Base-by-base conservation (phyloP, 1,140 invertebrate species). In the Zaprionus nigranus region DNA sequence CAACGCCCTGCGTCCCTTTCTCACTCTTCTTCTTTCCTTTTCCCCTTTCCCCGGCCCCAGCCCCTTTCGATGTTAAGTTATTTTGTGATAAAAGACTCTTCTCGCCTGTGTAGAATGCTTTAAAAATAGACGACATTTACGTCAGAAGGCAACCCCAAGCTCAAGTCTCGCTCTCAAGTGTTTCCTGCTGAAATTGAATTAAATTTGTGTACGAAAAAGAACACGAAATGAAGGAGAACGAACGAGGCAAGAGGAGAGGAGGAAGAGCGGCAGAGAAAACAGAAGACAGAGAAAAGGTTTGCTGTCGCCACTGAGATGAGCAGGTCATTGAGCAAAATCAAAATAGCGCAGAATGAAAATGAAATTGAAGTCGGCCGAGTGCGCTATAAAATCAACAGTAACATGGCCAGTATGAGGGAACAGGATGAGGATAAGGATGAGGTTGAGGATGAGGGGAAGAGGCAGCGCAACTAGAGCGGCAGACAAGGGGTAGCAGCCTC, bases 261-360 rank as follows among this genome's bases (percentile, higher is more conserved):
- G 34, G 15, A 1, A 3, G 9, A 20, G 24, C 3, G n/a, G 9
- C 15, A 63, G 24, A 49, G 22, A 51, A 34, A 1, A 46, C 6
- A 3, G 30, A 51, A 34, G 2, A 46, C 6, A 3, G 30, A 38
- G 22, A 61, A 68, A 74, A 58, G 72, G 38, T 61, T 63, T 49
- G 73, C 62, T 59, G 60, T 63, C 59, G 43, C 38, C 67, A 65
- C 24, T 71, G 73, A 56, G 67, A 71, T 70, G 73, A 73, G 56
- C 63, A 70, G 60, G 72, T 70, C 67, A 61, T 70, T 70, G 73
- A 30, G 43, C 49, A 57, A 78, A 78, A 78, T 74, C 75, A 77
- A 77, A 77, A 77, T 73, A 71, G 67, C 60, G 65, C 69, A 74
- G 51, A 67, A 78, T 74, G 75, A 66, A 77, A 75, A 70, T 70